phyloP scores from a whole-genome alignment of 1,140 invertebrate species.

The Saccostrea cuccullata region DNA sequence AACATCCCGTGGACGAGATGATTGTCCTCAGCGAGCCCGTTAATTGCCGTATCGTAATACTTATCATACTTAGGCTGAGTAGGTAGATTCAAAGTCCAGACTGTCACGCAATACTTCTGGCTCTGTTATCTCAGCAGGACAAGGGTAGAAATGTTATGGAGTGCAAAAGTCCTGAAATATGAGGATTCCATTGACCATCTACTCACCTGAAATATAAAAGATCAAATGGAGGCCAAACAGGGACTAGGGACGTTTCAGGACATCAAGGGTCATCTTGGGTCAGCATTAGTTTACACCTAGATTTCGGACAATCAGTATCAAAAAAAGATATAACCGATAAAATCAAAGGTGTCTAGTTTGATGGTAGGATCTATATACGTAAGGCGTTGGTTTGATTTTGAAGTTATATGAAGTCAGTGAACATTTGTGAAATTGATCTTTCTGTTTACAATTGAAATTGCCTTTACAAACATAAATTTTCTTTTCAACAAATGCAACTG shows the following conservation, averaged over 20 bases:
- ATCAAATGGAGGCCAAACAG: background rate
- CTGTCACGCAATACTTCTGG: background rate
- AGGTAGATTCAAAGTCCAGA: conserved; percentile 27
- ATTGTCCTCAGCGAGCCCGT: conserved; percentile 10
- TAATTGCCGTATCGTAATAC: conserved; percentile 37
- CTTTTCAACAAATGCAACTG: too few relatives aligned
- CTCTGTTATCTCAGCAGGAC: conserved; percentile 13
- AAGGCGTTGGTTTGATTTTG: too few relatives aligned
- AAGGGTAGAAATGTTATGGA: background rate
- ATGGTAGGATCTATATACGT: too few relatives aligned
- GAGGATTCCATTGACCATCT: background rate
- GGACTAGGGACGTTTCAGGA: background rate
- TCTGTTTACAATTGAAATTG: too few relatives aligned
- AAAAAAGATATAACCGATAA: too few relatives aligned
- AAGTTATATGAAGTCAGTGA: too few relatives aligned
- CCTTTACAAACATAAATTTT: too few relatives aligned
- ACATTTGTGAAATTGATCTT: too few relatives aligned
- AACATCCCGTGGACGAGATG: conserved; percentile 21
- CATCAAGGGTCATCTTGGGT: background rate
- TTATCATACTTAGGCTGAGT: conserved; percentile 35
- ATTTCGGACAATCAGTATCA: background rate
- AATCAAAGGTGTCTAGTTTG: too few relatives aligned
- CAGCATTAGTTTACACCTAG: background rate
- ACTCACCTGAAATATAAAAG: background rate
- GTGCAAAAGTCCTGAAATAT: background rate